These are phyloP conservation scores for Orchesellides sinensis DNA, from an alignment of 2,888 invertebrate species.

Conservation along the genomic window DNA sequence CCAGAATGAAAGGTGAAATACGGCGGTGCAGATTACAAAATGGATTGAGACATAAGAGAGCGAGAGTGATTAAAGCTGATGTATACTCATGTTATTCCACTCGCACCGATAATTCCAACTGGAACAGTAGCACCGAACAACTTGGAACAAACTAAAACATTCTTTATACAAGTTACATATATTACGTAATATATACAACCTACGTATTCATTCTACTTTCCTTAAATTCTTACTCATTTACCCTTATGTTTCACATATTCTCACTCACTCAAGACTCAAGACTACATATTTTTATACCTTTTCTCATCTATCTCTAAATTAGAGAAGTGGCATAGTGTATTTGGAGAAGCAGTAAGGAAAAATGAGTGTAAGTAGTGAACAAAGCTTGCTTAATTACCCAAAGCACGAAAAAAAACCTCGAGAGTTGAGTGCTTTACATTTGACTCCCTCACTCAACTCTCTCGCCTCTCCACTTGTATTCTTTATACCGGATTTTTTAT, in stretches of 20 bases:
- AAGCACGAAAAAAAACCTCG: slow-evolving; percentile 74
- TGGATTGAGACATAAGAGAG: slow-evolving; percentile 66
- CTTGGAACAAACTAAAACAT: no score
- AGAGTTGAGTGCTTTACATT: slow-evolving; percentile 75
- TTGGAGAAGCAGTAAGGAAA: slow-evolving; percentile 58
- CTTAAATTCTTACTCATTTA: background rate
- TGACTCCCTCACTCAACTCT: slow-evolving; percentile 71
- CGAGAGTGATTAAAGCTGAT: slow-evolving; percentile 74
- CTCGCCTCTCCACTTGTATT: slow-evolving; percentile 45
- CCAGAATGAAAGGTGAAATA: slow-evolving; percentile 67
- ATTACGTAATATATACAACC: no score
- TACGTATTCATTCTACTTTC: no score
- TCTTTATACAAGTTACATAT: no score
- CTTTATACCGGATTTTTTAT: background rate
- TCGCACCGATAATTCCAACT: no score
- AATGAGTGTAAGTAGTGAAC: slow-evolving; percentile 75
- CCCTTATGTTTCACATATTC: background rate
- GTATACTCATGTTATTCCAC: no score
- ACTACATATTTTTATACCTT: background rate
- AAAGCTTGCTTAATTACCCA: slow-evolving; percentile 75
- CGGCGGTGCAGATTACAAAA: slow-evolving; percentile 69
- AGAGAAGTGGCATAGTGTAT: background rate
- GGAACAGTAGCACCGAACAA: no score
- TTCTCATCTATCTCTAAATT: background rate
- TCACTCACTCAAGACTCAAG: background rate